phyloP scores from a whole-genome alignment of 2,113 vertebrate species.

The Urocitellus parryii region DNA sequence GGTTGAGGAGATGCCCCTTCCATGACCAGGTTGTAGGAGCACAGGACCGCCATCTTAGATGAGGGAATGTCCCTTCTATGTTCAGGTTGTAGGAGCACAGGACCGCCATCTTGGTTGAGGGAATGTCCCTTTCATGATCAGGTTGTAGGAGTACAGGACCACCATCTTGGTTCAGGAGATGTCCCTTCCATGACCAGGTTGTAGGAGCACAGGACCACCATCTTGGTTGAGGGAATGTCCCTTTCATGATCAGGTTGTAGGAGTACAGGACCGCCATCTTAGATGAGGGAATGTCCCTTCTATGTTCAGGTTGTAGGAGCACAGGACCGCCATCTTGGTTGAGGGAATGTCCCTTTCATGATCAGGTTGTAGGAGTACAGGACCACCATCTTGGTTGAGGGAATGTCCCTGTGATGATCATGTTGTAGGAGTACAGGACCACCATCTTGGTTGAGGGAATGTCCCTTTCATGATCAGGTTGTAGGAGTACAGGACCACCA shows the following conservation, averaged over 20 bases:
- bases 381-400: accelerated
- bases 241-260: not conserved
- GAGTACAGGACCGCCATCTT: accelerated
- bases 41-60: too few species aligned
- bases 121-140: too few species aligned
- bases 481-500: too few species aligned
- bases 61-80: too few species aligned
- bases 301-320: not conserved
- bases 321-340: accelerated
- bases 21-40: too few species aligned
- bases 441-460: too few species aligned
- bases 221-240: too few species aligned
- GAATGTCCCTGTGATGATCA: not conserved
- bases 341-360: not conserved
- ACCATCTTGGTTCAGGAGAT: not conserved
- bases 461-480: too few species aligned
- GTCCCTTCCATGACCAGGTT: too few species aligned
- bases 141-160: too few species aligned
- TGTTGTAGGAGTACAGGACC: not conserved
- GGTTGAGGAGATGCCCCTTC: too few species aligned
- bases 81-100: accelerated
- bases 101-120: too few species aligned
- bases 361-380: accelerated
- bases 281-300: not conserved
- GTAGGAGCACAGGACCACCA: accelerated